Evolutionary conservation across 2,888 invertebrate genomes (phyloP).

Genomic region (Glomeris marginata): DNA sequence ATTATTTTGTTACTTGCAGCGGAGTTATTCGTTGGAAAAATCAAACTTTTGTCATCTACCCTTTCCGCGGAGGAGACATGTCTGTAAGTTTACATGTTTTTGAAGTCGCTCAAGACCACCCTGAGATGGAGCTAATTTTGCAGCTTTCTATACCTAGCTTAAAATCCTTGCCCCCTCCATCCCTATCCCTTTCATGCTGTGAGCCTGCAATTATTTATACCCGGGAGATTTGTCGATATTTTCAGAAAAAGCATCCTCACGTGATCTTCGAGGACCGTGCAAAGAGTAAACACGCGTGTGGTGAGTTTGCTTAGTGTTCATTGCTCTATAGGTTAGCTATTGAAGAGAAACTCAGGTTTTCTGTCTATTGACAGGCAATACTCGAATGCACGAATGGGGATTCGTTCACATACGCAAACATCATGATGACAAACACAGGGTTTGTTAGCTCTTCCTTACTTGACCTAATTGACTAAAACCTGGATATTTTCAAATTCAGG

Average conservation of each 20-base stretch:
- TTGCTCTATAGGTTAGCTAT: not conserved
- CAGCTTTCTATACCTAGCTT: not conserved
- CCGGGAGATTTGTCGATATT: slow-evolving; percentile 10
- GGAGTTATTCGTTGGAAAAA: slow-evolving; percentile 96
- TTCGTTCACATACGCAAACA: slow-evolving; percentile 22
- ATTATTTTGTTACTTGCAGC: slow-evolving; percentile 32
- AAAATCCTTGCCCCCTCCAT: slow-evolving; percentile 2
- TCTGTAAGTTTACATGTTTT: slow-evolving; percentile 72
- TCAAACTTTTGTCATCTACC: slow-evolving; percentile 95
- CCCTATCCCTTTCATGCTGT: not conserved
- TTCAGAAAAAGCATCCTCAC: slow-evolving; percentile 91
- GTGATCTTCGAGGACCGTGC: slow-evolving; percentile 90
- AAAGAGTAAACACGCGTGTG: slow-evolving; percentile 81
- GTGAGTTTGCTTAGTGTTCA: slow-evolving; percentile 37
- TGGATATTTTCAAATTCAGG: not conserved
- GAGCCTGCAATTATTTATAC: slow-evolving; percentile 1
- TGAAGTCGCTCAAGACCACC: not conserved
- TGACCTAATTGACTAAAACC: not conserved
- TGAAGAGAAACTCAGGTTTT: not conserved
- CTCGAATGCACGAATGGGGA: slow-evolving; percentile 23
- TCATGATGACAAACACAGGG: slow-evolving; percentile 15
- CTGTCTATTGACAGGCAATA: slow-evolving; percentile 18
- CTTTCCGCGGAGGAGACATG: slow-evolving; percentile 90
- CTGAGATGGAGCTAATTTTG: not conserved
- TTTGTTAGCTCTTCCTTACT: slow-evolving; percentile 6